Base-by-base conservation (phyloP, 37 sponge, comb jelly and placozoan genomes). In the Ephydatia muelleri region DNA sequence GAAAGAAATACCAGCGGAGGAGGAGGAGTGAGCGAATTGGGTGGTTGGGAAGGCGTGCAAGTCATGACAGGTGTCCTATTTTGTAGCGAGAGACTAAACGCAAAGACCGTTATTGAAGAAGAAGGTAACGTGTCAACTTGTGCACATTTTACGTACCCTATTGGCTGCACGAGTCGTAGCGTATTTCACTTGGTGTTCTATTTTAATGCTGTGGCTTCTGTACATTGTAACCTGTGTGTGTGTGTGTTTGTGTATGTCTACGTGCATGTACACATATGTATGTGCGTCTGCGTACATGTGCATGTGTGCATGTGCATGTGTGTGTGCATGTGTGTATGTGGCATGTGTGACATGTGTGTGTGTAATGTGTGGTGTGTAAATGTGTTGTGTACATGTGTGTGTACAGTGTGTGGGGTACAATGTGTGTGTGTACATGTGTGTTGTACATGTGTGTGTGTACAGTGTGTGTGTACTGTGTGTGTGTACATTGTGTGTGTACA, bases 31-130 rank as follows among this genome's bases (percentile, higher is more conserved):
- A 21, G 66, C 21, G 21, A 65, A 22, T 14, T 65, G 21, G 66
- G 21, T 22, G 19, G 14, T 14, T 65, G 66, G 14, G 14, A 65
- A 65, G 66, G 14, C 14, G 19, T 65, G 14, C 66, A 65, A 22
- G 21, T 21, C 66, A n/a, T n/a, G n/a, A n/a, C n/a, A n/a, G n/a
- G n/a, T n/a, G n/a, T n/a, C n/a, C n/a, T n/a, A n/a, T n/a, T n/a
- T n/a, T n/a, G n/a, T n/a, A n/a, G n/a, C n/a, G n/a, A n/a, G n/a
- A n/a, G n/a, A n/a, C 22, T 72, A n/a, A 30, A 23, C 73, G n/a
- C 29, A 12, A 16, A 28, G 4, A 49, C 47, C 86, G 95, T 80
- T 97, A 93, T 87, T 85, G 64, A 88, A 77, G 70, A 87, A 92
- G 36, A 76, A 28, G 13, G 35, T 47, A 6, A 14, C 64, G 28